phyloP scores from a whole-genome alignment of 2,797 vertebrate species.

The Spinus olivaceus region DNA sequence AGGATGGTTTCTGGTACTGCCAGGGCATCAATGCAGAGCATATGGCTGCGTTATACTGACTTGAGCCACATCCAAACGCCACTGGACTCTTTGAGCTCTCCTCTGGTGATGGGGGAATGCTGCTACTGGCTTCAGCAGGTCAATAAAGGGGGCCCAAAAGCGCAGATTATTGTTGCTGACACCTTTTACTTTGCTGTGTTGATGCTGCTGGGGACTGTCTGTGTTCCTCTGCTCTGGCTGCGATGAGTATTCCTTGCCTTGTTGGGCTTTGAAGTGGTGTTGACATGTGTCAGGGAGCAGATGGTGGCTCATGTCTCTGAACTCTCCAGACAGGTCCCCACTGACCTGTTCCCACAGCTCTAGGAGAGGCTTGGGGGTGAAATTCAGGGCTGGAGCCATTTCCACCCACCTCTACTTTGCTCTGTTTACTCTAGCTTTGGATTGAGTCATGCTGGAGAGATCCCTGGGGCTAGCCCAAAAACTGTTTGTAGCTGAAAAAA shows the following conservation, averaged over 20 bases:
- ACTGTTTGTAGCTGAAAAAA: not conserved
- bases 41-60: not conserved
- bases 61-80: not conserved
- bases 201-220: not conserved
- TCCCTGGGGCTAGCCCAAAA: not conserved
- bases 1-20: not conserved
- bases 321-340: not conserved
- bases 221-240: not conserved
- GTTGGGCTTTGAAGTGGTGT: not conserved
- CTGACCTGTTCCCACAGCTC: not conserved
- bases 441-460: not conserved
- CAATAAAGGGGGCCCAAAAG: not conserved
- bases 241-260: not conserved
- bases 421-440: not conserved
- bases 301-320: not conserved
- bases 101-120: not conserved
- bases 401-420: not conserved
- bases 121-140: not conserved
- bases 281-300: not conserved
- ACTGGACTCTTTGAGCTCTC: not conserved
- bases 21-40: not conserved
- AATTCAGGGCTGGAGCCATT: not conserved
- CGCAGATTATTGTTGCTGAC: not conserved
- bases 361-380: not conserved
- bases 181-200: not conserved